Conservation (phyloP, 2,113 vertebrate species). For the Oreochromis aureus region DNA sequence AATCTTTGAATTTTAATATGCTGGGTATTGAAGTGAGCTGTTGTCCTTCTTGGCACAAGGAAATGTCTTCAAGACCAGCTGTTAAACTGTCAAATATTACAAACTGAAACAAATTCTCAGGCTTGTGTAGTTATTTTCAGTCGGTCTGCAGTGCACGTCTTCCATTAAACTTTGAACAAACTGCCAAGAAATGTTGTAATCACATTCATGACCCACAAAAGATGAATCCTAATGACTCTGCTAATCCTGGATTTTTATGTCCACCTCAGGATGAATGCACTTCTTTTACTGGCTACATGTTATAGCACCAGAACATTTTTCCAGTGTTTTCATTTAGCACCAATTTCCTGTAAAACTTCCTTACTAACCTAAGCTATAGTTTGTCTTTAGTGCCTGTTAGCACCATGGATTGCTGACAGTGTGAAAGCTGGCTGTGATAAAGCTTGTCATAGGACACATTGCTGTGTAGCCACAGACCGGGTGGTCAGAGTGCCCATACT, state of each 20-base stretch:
- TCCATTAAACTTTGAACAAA: not conserved
- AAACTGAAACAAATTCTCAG: not conserved
- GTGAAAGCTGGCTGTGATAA: not conserved
- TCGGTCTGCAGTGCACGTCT: not conserved
- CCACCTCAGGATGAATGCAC: not conserved
- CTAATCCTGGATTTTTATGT: not conserved
- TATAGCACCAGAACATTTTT: not conserved
- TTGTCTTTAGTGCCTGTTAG: not conserved
- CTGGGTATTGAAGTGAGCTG: not conserved
- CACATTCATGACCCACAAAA: not conserved
- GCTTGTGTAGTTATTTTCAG: not conserved
- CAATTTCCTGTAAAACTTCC: not conserved
- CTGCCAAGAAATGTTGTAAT: not conserved
- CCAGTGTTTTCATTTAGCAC: not conserved
- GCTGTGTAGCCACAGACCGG: not conserved
- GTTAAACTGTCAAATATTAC: not conserved
- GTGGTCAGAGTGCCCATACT: not conserved
- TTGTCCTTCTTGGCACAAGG: not conserved
- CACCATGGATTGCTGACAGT: not conserved
- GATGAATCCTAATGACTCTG: not conserved
- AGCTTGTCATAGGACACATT: not conserved
- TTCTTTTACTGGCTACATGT: not conserved
- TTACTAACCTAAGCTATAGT: not conserved
- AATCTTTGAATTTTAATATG: not conserved
- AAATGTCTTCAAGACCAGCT: accelerated